Percentiles rank a stretch among this genome's conserved stretches.
phyloP scores from a whole-genome alignment of 2,113 vertebrate species.

The Pavo muticus region DNA sequence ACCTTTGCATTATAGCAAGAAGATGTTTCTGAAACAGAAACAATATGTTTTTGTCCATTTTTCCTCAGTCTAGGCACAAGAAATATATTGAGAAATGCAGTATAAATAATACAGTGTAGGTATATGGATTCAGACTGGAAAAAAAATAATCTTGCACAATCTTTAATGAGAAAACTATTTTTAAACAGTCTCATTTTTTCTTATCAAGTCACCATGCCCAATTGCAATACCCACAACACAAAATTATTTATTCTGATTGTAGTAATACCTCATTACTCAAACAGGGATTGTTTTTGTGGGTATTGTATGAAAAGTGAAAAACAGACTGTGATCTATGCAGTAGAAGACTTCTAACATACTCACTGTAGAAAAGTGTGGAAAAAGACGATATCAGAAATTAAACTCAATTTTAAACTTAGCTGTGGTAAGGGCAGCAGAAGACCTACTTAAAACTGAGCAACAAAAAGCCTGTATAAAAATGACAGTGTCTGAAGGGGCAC shows the following conservation, averaged over 20 bases:
- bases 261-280: neutral
- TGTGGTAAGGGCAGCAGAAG: neutral
- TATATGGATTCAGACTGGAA: neutral
- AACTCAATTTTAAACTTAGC: neutral
- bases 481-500: neutral
- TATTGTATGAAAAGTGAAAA: neutral
- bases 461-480: neutral
- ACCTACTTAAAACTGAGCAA: neutral
- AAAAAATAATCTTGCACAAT: neutral
- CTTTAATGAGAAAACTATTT: neutral
- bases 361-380: neutral
- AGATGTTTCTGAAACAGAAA: neutral
- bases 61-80: neutral
- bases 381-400: neutral
- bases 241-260: neutral
- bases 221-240: neutral
- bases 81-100: neutral
- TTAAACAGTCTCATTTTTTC: neutral
- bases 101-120: neutral
- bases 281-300: neutral
- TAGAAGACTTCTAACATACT: neutral
- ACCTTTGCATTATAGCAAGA: neutral
- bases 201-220: neutral
- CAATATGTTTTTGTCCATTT: neutral
- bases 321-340: neutral